A percentile compares a stretch with the other conserved stretches of the same genome.
Conservation (phyloP, 1,140 invertebrate genomes). For the Ceratina australensis region DNA sequence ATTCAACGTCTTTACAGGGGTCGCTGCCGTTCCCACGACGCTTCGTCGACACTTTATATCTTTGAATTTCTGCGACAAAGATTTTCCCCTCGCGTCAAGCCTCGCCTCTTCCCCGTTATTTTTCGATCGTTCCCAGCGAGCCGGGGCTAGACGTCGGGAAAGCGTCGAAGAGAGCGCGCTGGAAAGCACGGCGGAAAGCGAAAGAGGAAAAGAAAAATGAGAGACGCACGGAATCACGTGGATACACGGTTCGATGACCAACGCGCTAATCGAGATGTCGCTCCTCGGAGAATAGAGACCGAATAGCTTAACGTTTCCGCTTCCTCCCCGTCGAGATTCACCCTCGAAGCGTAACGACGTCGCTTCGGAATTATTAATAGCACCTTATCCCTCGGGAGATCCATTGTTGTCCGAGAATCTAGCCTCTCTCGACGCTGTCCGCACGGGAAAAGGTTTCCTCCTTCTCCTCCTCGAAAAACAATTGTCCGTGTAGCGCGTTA, state of each 20-base stretch:
- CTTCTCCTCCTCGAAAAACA: slow-evolving; percentile 3
- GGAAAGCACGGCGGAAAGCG: neutral
- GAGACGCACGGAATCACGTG: too few relatives aligned
- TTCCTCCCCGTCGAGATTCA: slow-evolving; percentile 6
- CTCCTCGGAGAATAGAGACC: slow-evolving; percentile 54
- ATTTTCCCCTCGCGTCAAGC: slow-evolving; percentile 24
- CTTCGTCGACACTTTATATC: slow-evolving; percentile 59
- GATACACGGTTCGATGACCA: slow-evolving; percentile 46
- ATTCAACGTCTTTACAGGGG: slow-evolving; percentile 64
- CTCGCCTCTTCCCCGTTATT: slow-evolving; percentile 39
- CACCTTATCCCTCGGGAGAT: slow-evolving; percentile 48
- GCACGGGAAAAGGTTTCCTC: too few relatives aligned
- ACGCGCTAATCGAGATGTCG: slow-evolving; percentile 64
- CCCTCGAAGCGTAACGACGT: slow-evolving; percentile 56
- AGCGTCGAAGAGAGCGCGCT: too few relatives aligned
- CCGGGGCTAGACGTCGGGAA: too few relatives aligned
- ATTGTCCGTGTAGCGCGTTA: slow-evolving; percentile 14
- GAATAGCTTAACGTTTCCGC: slow-evolving; percentile 59
- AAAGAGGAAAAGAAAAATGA: neutral
- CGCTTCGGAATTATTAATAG: slow-evolving; percentile 63
- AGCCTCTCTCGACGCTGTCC: slow-evolving; percentile 30
- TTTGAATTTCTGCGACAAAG: slow-evolving; percentile 61
- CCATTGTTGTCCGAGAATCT: slow-evolving; percentile 50
- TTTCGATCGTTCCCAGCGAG: slow-evolving; percentile 34
- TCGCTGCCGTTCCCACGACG: slow-evolving; percentile 39